Conservation (phyloP, 2,113 vertebrate genomes). For the Pituophis catenifer region DNA sequence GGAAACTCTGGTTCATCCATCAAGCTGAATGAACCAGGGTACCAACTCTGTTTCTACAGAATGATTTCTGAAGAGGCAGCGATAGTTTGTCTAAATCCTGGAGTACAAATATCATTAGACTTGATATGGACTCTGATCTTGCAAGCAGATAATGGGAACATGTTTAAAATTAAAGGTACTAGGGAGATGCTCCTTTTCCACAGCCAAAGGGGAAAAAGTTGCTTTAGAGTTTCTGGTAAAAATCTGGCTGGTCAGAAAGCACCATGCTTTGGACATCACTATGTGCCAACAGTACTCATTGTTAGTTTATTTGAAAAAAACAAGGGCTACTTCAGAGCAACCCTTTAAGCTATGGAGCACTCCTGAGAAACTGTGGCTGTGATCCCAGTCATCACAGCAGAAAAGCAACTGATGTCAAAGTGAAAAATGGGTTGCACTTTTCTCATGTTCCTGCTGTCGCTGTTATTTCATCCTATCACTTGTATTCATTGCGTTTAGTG, state of each 20-base stretch:
- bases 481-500: no score
- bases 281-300: neutral
- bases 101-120: neutral
- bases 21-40: neutral
- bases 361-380: neutral
- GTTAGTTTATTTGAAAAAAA: neutral
- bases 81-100: neutral
- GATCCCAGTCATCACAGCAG: neutral
- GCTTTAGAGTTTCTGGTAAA: neutral
- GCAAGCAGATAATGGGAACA: neutral
- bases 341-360: neutral
- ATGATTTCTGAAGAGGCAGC: neutral
- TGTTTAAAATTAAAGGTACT: neutral
- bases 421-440: neutral
- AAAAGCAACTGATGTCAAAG: neutral
- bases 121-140: neutral
- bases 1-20: no score
- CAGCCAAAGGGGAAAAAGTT: neutral
- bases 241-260: neutral
- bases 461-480: neutral
- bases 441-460: neutral
- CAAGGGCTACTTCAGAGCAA: neutral
- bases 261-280: neutral
- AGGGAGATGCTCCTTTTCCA: neutral
- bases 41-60: neutral